phyloP scores from a whole-genome alignment of 2,888 invertebrate species.

The Drosophila sordidapex region DNA sequence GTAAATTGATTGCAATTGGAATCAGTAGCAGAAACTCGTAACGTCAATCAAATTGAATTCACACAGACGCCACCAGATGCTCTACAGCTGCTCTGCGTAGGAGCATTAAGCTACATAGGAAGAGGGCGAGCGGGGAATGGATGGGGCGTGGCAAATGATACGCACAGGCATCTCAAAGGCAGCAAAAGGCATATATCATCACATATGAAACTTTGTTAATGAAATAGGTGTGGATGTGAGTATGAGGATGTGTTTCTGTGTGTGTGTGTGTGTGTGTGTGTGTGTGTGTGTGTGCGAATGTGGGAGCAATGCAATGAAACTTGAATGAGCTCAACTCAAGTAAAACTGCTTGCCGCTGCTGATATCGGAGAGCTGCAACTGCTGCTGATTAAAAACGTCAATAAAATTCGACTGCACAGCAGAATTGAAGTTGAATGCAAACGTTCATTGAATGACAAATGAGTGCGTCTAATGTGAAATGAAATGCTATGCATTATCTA shows the following conservation, averaged over 20 bases:
- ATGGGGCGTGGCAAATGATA: slow-evolving; percentile 38
- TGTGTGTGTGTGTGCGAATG: slow-evolving; percentile 4
- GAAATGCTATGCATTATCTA: slow-evolving; percentile 61
- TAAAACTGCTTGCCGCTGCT: slow-evolving; percentile 52
- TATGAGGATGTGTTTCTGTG: not conserved
- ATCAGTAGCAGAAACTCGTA: slow-evolving; percentile 80
- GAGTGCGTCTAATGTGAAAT: slow-evolving; percentile 68
- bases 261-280: not conserved
- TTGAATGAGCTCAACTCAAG: slow-evolving; percentile 68
- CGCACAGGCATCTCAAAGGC: slow-evolving; percentile 53
- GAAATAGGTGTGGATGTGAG: slow-evolving; percentile 66
- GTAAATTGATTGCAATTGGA: slow-evolving; percentile 80
- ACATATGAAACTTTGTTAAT: slow-evolving; percentile 78
- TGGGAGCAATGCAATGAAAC: slow-evolving; percentile 69
- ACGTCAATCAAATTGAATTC: slow-evolving; percentile 81
- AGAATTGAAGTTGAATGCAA: slow-evolving; percentile 75
- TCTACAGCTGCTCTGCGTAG: slow-evolving; percentile 5
- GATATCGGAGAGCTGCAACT: slow-evolving; percentile 39
- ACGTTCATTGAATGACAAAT: slow-evolving; percentile 73
- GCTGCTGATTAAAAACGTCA: slow-evolving; percentile 78
- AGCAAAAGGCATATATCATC: slow-evolving; percentile 74
- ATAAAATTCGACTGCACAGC: slow-evolving; percentile 75
- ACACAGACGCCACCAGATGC: slow-evolving; percentile 55
- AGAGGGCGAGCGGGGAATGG: slow-evolving; percentile 7
- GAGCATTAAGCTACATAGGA: not conserved